Percentiles rank a stretch among this genome's conserved stretches.
Evolutionary conservation across 2,888 invertebrate genomes (phyloP).

Genomic region (Xylota sylvarum): DNA sequence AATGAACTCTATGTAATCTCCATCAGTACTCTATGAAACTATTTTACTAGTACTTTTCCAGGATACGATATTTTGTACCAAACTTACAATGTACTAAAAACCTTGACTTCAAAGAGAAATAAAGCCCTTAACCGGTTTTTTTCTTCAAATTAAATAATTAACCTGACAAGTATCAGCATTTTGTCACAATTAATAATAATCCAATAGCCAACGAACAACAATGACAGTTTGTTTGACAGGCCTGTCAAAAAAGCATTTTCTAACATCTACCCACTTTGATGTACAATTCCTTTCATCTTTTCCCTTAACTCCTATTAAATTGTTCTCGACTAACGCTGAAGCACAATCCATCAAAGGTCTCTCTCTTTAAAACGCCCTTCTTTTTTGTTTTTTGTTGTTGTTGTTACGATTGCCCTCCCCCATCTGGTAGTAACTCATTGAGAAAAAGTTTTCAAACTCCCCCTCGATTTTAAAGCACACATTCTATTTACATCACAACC

Average conservation of each 20-base stretch:
- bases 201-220: background rate
- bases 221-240: background rate
- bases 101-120: too few relatives aligned
- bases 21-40: too few relatives aligned
- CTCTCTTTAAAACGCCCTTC: background rate
- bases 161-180: background rate
- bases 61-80: too few relatives aligned
- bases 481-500: conserved; percentile 20
- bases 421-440: background rate
- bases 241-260: background rate
- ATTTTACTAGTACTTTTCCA: too few relatives aligned
- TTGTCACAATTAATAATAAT: background rate
- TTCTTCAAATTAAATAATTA: too few relatives aligned
- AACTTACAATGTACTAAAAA: too few relatives aligned
- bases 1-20: too few relatives aligned
- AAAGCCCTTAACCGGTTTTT: too few relatives aligned
- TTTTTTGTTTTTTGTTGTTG: background rate
- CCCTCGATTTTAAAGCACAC: conserved; percentile 4
- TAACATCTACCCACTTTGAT: background rate
- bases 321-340: background rate
- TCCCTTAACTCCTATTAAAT: background rate
- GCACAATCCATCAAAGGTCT: background rate
- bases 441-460: background rate
- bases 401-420: background rate
- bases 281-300: background rate